These are phyloP conservation scores for Zootoca vivipara DNA, from an alignment of 2,113 vertebrate genomes.

Conservation along the genomic window DNA sequence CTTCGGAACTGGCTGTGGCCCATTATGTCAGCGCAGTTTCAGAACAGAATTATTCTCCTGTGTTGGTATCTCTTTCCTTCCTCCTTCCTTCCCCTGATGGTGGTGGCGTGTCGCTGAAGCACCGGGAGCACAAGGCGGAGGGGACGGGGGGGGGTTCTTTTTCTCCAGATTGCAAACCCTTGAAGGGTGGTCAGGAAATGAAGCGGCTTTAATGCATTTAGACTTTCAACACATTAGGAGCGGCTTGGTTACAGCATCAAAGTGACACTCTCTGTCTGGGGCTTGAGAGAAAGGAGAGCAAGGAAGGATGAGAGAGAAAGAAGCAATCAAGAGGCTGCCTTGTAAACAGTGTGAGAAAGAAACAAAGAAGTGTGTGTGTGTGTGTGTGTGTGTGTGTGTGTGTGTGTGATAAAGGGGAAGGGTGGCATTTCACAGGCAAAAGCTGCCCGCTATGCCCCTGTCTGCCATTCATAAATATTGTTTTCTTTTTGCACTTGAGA, in stretches of 20 bases:
- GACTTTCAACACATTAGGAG: slow-evolving; percentile 60
- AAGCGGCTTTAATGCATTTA: slow-evolving; percentile 61
- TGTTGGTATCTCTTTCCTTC: neutral
- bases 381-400: too few species aligned
- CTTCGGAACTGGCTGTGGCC: neutral
- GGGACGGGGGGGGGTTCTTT: neutral
- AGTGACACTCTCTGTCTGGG: slow-evolving; percentile 59
- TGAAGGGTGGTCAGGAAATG: slow-evolving; percentile 54
- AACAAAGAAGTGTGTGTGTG: slow-evolving; percentile 8
- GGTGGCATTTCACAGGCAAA: neutral
- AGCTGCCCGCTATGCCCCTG: neutral
- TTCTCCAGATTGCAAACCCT: neutral
- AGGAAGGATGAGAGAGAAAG: slow-evolving; percentile 30
- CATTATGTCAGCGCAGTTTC: neutral
- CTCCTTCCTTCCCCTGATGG: accelerated
- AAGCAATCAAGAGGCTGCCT: neutral
- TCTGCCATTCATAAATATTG: neutral
- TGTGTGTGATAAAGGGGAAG: too few species aligned
- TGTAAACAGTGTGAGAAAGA: neutral
- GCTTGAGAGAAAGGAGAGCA: slow-evolving; percentile 6
- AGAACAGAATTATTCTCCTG: neutral
- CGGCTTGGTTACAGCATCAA: slow-evolving; percentile 62
- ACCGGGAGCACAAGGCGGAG: neutral
- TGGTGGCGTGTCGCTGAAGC: neutral
- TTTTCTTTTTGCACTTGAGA: neutral